Evolutionary conservation across 2,888 invertebrate genomes (phyloP).

Genomic region (Scaeva pyrastri): DNA sequence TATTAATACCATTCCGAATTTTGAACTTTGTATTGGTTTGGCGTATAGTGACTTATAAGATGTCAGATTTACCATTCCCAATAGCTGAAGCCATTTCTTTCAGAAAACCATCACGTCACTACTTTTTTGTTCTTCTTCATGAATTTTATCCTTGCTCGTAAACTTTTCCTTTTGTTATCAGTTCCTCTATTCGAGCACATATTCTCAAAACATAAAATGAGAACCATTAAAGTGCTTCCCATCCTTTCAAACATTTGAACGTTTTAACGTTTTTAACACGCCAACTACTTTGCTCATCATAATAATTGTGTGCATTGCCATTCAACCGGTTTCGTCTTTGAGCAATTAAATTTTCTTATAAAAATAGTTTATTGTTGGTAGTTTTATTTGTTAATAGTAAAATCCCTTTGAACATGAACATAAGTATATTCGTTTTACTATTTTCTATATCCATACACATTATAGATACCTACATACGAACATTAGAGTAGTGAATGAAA

Average conservation of each 20-base stretch:
- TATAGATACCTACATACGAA: too few relatives aligned
- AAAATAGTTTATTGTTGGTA: slow-evolving; percentile 50
- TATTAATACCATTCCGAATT: slow-evolving; percentile 4
- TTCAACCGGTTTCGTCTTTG: slow-evolving; percentile 3
- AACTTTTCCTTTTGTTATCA: slow-evolving; percentile 26
- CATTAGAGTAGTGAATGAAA: slow-evolving; percentile 32
- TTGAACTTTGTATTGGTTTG: not conserved
- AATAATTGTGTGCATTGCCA: slow-evolving; percentile 27
- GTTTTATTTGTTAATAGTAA: slow-evolving; percentile 38
- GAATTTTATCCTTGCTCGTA: slow-evolving; percentile 55
- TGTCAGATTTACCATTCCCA: slow-evolving; percentile 12
- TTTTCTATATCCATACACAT: not conserved
- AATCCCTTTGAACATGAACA: slow-evolving; percentile 33
- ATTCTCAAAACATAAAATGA: slow-evolving; percentile 5
- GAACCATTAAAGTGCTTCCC: slow-evolving; percentile 52
- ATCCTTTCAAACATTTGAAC: too few relatives aligned
- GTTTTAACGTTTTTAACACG: slow-evolving; percentile 16
- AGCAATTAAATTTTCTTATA: slow-evolving; percentile 67
- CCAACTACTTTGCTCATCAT: slow-evolving; percentile 21
- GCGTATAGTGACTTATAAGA: not conserved
- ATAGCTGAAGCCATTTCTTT: slow-evolving; percentile 48
- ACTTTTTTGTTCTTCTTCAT: slow-evolving; percentile 50
- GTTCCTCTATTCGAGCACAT: slow-evolving; percentile 10
- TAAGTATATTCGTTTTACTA: slow-evolving; percentile 8
- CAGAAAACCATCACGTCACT: slow-evolving; percentile 37